Percentiles rank a stretch among this genome's conserved stretches.
phyloP scores from a whole-genome alignment of 2,888 invertebrate species.

The Megalurothrips usitatus region DNA sequence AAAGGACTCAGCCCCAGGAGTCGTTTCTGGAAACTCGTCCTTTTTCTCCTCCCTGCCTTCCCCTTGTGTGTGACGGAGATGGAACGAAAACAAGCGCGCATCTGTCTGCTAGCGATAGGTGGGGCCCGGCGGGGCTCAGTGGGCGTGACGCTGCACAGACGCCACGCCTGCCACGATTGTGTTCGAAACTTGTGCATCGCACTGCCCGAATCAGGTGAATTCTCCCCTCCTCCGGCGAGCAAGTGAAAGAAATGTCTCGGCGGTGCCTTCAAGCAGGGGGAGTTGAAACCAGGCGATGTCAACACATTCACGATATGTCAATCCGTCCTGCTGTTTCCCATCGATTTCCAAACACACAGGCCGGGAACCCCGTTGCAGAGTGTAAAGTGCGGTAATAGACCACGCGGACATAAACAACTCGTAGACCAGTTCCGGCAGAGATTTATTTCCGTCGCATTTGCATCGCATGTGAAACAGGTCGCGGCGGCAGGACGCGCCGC shows the following conservation, averaged over 20 bases:
- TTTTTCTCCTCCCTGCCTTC: neutral
- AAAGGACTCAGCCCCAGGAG: neutral
- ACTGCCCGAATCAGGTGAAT: too few relatives aligned
- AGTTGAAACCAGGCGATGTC: too few relatives aligned
- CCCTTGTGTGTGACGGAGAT: neutral
- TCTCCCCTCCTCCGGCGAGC: too few relatives aligned
- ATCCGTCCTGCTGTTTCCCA: neutral
- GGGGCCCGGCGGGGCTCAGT: too few relatives aligned
- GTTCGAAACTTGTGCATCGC: neutral
- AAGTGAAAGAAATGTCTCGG: too few relatives aligned
- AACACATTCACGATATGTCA: neutral
- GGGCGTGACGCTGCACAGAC: too few relatives aligned
- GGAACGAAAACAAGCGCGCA: neutral
- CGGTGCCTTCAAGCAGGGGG: neutral
- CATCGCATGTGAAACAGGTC: neutral
- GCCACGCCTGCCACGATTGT: neutral
- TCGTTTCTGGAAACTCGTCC: neutral
- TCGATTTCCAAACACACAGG: slow-evolving; percentile 4
- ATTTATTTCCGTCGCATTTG: slow-evolving; percentile 15
- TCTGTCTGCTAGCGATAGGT: slow-evolving; percentile 2
- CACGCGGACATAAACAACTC: slow-evolving; percentile 1
- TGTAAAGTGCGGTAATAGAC: slow-evolving; percentile 6
- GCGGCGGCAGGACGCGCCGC: too few relatives aligned
- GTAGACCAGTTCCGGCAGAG: slow-evolving; percentile 1
- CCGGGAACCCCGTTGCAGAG: neutral